Base-by-base conservation (phyloP, 1,140 invertebrate species). In the Geopemphigus sp. region DNA sequence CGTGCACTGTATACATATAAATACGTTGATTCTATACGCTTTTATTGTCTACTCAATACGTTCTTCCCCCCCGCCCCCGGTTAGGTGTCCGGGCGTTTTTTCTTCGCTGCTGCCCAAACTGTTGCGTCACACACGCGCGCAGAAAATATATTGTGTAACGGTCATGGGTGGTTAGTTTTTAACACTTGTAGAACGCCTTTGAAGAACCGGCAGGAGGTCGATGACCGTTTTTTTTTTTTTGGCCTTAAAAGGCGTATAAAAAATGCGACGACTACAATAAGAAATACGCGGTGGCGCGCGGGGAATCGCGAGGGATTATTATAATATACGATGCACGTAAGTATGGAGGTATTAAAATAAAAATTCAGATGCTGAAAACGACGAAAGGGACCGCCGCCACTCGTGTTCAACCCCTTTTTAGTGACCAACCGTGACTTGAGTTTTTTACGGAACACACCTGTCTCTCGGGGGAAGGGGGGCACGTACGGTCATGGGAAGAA, bases 381-480 rank as follows among this genome's bases (percentile, higher is more conserved):
- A 70, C 47, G 29, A 74, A 74, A 76, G 73, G 54, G 56, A 39
- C 17, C 56, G n/a, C 17, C 56, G 32, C 8, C 32, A 14, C 56
- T n/a, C 45, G 32, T 39, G 1, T 57, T 24, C 29, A 63, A 78
- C 74, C 74, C 74, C 22, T 78, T 53, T 78, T 61, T 78, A 24
- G 57, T 54, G 74, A 61, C 74, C 74, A 78, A 78, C 74, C 61
- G 74, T 47, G 74, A 78, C 74, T 78, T 61, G 57, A 78, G 74
- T 78, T 78, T 78, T 39, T 78, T 78, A 61, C 74, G 26, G 50
- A 78, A 78, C 74, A 78, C 74, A 78, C 74, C 74, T 78, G 74
- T 78, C 74, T 22, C 74, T 14, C 74, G 74, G 57, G 39, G 74
- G 22, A n/a, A n/a, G n/a, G n/a, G n/a, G n/a, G n/a, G n/a, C n/a